Conservation (phyloP, 2,888 invertebrate genomes). For the Neoaliturus tenellus region DNA sequence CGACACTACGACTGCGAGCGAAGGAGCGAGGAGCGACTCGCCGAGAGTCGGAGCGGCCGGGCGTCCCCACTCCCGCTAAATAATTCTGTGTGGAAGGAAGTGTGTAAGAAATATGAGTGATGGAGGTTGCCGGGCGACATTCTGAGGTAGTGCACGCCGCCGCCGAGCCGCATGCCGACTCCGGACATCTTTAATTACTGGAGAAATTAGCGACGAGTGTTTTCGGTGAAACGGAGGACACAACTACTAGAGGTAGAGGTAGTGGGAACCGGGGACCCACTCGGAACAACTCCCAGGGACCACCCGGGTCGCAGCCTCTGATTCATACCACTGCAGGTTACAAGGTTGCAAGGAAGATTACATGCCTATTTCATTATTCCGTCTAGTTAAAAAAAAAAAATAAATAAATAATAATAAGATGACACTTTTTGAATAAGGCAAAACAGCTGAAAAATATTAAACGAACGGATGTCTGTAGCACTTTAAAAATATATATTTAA, state of each 20-base stretch:
- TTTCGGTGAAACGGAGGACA: constrained; percentile 6
- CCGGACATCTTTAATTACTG: neutral
- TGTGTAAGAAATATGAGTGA: constrained; percentile 47
- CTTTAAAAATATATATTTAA: too few species aligned
- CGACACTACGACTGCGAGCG: neutral
- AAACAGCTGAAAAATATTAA: too few species aligned
- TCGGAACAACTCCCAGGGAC: neutral
- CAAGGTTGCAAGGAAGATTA: too few species aligned
- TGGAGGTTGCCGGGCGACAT: constrained; percentile 34
- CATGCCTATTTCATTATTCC: too few species aligned
- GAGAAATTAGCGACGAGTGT: constrained; percentile 18
- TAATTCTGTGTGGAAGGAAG: constrained; percentile 42
- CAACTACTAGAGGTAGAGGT: constrained; percentile 10
- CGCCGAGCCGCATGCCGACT: neutral
- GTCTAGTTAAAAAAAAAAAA: too few species aligned
- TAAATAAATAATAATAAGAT: too few species aligned
- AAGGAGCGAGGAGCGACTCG: neutral
- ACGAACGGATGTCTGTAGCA: too few species aligned
- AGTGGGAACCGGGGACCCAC: neutral
- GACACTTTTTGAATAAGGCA: too few species aligned
- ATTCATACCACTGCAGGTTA: too few species aligned
- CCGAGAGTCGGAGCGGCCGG: neutral
- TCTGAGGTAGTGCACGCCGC: constrained; percentile 18
- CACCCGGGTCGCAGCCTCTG: neutral
- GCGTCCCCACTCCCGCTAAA: neutral